These are phyloP conservation scores for Acipenser transmontanus DNA, from an alignment of 2,797 vertebrate genomes.

Conservation along the genomic window DNA sequence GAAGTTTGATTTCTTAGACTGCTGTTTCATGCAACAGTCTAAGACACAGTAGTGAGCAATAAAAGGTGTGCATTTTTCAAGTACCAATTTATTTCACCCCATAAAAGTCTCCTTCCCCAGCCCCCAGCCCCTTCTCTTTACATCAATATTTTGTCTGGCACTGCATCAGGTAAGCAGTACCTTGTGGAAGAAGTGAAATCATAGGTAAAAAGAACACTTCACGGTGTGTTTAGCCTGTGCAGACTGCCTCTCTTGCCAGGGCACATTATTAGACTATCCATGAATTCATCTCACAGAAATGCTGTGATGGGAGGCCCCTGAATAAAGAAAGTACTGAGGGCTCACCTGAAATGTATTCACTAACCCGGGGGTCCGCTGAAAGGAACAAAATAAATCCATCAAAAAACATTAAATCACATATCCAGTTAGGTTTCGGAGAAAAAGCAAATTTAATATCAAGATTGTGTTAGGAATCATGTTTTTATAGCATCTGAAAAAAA, in stretches of 20 bases:
- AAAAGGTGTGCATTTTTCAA: too few species aligned
- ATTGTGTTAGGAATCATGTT: too few species aligned
- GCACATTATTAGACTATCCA: constrained; percentile 12
- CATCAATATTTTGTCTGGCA: constrained; percentile 42
- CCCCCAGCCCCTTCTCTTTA: constrained; percentile 8
- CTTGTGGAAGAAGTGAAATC: constrained; percentile 37
- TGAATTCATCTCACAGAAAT: constrained; percentile 33
- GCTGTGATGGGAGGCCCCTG: constrained; percentile 13
- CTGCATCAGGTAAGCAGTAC: constrained; percentile 20
- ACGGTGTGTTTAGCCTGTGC: constrained; percentile 15
- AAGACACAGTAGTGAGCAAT: too few species aligned
- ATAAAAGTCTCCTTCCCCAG: too few species aligned
- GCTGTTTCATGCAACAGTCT: too few species aligned
- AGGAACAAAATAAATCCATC: constrained; percentile 22
- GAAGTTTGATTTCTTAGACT: too few species aligned
- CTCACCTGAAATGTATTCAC: constrained; percentile 83
- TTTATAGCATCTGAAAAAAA: too few species aligned
- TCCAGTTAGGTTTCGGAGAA: too few species aligned
- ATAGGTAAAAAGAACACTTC: constrained; percentile 16
- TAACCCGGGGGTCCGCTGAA: constrained; percentile 90
- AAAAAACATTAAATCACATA: too few species aligned
- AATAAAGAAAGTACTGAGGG: constrained; percentile 13
- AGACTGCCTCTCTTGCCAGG: constrained; percentile 17
- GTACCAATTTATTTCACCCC: too few species aligned
- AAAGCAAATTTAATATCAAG: too few species aligned